Evolutionary conservation across 92 coral and sea anemone genomes (phyloP).

Genomic region (Phenganax marumi): DNA sequence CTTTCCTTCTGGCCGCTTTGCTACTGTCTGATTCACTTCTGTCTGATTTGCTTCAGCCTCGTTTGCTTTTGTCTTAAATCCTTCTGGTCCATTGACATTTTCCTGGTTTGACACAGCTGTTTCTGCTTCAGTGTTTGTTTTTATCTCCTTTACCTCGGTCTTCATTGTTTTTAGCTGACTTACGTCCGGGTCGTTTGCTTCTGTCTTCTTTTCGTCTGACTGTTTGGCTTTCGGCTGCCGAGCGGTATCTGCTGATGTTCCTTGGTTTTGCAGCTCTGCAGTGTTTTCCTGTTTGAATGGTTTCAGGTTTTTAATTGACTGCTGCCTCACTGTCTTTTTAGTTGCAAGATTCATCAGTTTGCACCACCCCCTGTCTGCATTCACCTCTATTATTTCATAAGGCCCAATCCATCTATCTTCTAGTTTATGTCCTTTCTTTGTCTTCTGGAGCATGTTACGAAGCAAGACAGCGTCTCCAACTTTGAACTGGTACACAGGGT

Average conservation of each 20-base stretch:
- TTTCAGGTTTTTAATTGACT: conserved; percentile 13
- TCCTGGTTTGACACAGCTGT: no score
- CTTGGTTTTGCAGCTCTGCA: background rate
- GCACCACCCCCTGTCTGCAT: conserved; percentile 27
- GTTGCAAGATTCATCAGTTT: conserved; percentile 26
- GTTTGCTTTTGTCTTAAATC: no score
- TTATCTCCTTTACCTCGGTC: no score
- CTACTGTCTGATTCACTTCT: background rate
- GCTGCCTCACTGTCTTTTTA: conserved; percentile 9
- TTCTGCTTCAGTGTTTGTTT: no score
- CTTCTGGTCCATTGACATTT: no score
- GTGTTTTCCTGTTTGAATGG: background rate
- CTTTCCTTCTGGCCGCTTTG: background rate
- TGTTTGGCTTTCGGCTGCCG: background rate
- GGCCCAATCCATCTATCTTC: conserved; percentile 32
- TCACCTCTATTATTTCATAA: conserved; percentile 1
- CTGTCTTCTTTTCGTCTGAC: background rate
- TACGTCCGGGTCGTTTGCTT: background rate
- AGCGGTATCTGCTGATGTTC: background rate
- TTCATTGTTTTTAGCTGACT: background rate
- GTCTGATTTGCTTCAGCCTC: background rate
- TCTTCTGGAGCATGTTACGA: conserved; percentile 32
- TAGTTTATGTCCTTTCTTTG: conserved; percentile 49
- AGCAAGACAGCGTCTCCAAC: conserved; percentile 48
- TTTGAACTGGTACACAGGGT: conserved; percentile 22